phyloP scores from a whole-genome alignment of 2,888 invertebrate species.

The Axea sp. region DNA sequence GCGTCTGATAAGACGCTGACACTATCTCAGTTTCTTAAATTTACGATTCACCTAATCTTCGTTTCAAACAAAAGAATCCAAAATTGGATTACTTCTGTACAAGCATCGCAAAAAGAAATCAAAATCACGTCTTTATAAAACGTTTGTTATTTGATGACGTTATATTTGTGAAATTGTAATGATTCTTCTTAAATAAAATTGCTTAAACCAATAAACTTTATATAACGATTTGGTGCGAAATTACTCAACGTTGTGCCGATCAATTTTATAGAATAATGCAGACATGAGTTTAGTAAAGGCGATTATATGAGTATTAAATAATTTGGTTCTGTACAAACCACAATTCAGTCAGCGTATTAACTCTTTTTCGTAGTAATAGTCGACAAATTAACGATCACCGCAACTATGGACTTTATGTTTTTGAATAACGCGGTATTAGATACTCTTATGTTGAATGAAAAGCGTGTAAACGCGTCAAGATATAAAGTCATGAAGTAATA shows the following conservation, averaged over 20 bases:
- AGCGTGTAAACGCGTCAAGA: slow-evolving; percentile 5
- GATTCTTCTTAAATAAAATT: too few relatives aligned
- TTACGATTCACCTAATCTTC: slow-evolving; percentile 55
- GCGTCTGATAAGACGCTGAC: slow-evolving; percentile 45
- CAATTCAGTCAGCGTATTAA: slow-evolving; percentile 15
- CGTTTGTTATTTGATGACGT: too few relatives aligned
- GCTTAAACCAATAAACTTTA: too few relatives aligned
- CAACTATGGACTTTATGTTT: slow-evolving; percentile 19
- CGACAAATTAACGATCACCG: slow-evolving; percentile 39
- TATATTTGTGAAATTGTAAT: too few relatives aligned
- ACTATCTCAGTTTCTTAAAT: slow-evolving; percentile 51
- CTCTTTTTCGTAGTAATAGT: slow-evolving; percentile 15
- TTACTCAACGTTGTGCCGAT: too few relatives aligned
- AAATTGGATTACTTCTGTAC: slow-evolving; percentile 28
- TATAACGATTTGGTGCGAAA: too few relatives aligned
- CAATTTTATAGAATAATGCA: too few relatives aligned
- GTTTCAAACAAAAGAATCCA: slow-evolving; percentile 33
- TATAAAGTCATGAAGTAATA: slow-evolving; percentile 36
- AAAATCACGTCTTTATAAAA: slow-evolving; percentile 22
- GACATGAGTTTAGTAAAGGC: too few relatives aligned
- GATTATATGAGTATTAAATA: slow-evolving; percentile 35
- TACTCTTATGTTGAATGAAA: slow-evolving; percentile 23
- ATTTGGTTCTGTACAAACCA: slow-evolving; percentile 16
- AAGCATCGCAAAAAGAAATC: slow-evolving; percentile 12
- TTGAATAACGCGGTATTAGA: slow-evolving; percentile 22